Conservation (phyloP, 2,797 vertebrate genomes). For the Gouania willdenowi region DNA sequence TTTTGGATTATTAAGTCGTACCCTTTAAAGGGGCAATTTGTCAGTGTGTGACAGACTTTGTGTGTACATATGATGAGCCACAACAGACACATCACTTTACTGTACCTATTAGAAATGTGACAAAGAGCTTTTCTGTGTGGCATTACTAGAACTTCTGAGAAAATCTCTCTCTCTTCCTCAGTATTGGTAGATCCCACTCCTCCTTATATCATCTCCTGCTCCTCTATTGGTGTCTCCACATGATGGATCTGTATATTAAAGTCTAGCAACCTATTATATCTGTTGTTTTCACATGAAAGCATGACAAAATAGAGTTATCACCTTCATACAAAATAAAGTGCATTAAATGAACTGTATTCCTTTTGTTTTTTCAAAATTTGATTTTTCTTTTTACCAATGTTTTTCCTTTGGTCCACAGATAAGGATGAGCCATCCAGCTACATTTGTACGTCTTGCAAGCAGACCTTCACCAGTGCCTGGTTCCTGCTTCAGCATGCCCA, state of each 20-base stretch:
- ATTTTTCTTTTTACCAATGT: background rate
- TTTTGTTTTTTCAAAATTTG: background rate
- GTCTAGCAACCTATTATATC: constrained; percentile 69
- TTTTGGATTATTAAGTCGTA: constrained; percentile 65
- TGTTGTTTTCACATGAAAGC: no score
- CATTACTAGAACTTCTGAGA: constrained; percentile 36
- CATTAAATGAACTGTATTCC: background rate
- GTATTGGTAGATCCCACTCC: constrained; percentile 16
- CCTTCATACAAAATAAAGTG: no score
- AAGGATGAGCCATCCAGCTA: constrained; percentile 99
- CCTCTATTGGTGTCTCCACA: constrained; percentile 76
- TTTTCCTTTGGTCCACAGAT: constrained; percentile 77
- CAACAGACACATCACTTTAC: constrained; percentile 47
- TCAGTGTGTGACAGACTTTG: constrained; percentile 40
- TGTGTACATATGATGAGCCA: constrained; percentile 22
- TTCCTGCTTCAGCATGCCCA: constrained; percentile 99
- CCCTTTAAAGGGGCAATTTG: constrained; percentile 62
- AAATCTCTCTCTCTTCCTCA: constrained; percentile 27
- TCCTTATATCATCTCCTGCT: constrained; percentile 31
- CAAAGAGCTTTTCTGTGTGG: constrained; percentile 48
- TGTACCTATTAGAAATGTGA: constrained; percentile 45
- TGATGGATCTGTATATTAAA: constrained; percentile 99
- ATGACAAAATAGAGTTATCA: background rate
- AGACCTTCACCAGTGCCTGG: constrained; percentile 98
- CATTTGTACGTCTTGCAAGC: constrained; percentile 99